These are phyloP conservation scores for Octopus sinensis DNA, from an alignment of 1,140 invertebrate genomes.

Conservation along the genomic window DNA sequence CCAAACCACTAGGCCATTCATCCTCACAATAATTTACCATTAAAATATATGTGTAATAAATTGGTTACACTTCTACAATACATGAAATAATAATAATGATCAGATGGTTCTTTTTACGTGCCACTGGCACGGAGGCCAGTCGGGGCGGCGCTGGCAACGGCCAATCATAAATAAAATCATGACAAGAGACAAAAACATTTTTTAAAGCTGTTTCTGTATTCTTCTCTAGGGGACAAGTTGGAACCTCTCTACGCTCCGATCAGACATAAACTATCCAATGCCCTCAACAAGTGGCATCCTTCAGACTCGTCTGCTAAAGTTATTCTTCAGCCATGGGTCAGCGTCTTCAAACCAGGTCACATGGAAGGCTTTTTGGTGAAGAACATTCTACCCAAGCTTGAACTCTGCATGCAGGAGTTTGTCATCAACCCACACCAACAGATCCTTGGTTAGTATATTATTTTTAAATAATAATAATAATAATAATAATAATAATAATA, in stretches of 20 bases:
- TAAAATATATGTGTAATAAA: too few species aligned
- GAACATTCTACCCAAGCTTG: constrained; percentile 83
- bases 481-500: too few species aligned
- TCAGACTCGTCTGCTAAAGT: constrained; percentile 85
- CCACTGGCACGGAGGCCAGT: too few species aligned
- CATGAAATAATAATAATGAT: too few species aligned
- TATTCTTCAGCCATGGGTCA: constrained; percentile 90
- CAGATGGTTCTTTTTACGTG: too few species aligned
- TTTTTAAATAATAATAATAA: too few species aligned
- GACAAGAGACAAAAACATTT: too few species aligned
- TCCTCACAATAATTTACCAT: too few species aligned
- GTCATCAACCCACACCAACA: constrained; percentile 84
- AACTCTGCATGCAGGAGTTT: constrained; percentile 62
- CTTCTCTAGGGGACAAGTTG: constrained; percentile 62
- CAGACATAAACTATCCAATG: constrained; percentile 82
- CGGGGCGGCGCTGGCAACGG: too few species aligned
- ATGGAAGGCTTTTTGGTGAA: constrained; percentile 82
- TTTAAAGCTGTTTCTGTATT: constrained; percentile 9
- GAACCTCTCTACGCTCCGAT: constrained; percentile 82
- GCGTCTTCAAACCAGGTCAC: constrained; percentile 76
- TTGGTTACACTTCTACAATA: too few species aligned
- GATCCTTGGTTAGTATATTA: constrained; percentile 63
- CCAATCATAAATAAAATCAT: too few species aligned
- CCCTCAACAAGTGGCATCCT: constrained; percentile 80
- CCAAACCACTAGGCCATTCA: too few species aligned